Evolutionary conservation across 1,140 invertebrate genomes (phyloP).

Genomic region (Drosophila paulistorum): DNA sequence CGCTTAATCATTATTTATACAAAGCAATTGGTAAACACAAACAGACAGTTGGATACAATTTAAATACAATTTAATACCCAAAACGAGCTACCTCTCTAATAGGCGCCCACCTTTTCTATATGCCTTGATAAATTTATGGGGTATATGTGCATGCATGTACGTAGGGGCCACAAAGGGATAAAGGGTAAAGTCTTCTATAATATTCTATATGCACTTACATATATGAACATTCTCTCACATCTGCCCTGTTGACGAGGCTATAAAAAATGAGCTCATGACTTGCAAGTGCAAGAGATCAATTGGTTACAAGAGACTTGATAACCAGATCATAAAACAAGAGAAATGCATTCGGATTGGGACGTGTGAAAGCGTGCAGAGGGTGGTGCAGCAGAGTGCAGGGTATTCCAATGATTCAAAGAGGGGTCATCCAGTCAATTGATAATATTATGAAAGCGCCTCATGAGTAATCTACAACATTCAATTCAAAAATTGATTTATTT

Average conservation of each 20-base stretch:
- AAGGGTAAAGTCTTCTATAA: neutral
- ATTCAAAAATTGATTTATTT: slow-evolving; percentile 33
- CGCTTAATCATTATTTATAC: slow-evolving; percentile 28
- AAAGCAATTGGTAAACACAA: slow-evolving; percentile 17
- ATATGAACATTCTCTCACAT: neutral
- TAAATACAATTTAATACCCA: slow-evolving; percentile 14
- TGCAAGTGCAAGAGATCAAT: slow-evolving; percentile 65
- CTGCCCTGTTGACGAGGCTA: neutral
- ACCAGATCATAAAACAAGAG: slow-evolving; percentile 47
- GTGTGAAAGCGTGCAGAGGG: slow-evolving; percentile 20
- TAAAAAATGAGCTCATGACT: slow-evolving; percentile 29
- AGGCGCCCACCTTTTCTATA: neutral
- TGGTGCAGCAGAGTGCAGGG: neutral
- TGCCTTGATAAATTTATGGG: too few species aligned
- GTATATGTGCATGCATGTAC: too few species aligned
- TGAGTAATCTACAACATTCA: slow-evolving; percentile 21
- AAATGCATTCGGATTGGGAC: slow-evolving; percentile 31
- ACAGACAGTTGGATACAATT: slow-evolving; percentile 41
- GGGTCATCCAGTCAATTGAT: slow-evolving; percentile 16
- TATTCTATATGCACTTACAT: neutral
- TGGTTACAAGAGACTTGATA: slow-evolving; percentile 48
- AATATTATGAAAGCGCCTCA: slow-evolving; percentile 10
- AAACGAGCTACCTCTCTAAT: neutral
- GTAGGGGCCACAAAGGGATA: neutral
- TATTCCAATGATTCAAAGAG: neutral